Conservation (phyloP, 2,888 invertebrate genomes). For the Trisateles emortualis region DNA sequence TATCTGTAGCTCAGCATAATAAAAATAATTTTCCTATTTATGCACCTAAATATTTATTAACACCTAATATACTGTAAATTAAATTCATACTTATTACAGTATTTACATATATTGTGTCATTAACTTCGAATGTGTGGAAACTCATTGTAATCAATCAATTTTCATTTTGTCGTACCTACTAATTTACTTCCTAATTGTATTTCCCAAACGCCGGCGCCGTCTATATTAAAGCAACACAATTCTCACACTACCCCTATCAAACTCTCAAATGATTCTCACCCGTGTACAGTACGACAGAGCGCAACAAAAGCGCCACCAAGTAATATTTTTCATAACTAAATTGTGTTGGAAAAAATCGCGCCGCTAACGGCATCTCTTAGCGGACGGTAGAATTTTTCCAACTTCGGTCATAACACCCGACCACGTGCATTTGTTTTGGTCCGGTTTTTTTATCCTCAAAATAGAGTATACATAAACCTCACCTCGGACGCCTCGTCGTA, state of each 20-base stretch:
- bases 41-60: too few species aligned
- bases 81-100: too few species aligned
- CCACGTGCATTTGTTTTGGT: conserved; percentile 88
- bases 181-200: too few species aligned
- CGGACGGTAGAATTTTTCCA: conserved; percentile 77
- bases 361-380: conserved; percentile 84
- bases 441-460: conserved; percentile 83
- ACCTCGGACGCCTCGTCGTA: conserved; percentile 77
- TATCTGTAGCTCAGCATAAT: too few species aligned
- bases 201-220: too few species aligned
- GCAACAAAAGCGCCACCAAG: conserved; percentile 73
- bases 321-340: conserved; percentile 79
- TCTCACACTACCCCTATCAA: background rate
- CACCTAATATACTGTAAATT: too few species aligned
- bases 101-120: too few species aligned
- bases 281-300: conserved; percentile 5
- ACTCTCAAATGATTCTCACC: background rate
- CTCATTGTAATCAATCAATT: too few species aligned
- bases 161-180: too few species aligned
- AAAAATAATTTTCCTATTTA: too few species aligned
- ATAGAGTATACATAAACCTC: conserved; percentile 84
- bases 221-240: background rate
- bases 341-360: conserved; percentile 70
- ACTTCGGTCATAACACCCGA: conserved; percentile 84
- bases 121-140: too few species aligned